These are phyloP conservation scores for Anas acuta DNA, from an alignment of 2,797 vertebrate genomes.

Conservation along the genomic window DNA sequence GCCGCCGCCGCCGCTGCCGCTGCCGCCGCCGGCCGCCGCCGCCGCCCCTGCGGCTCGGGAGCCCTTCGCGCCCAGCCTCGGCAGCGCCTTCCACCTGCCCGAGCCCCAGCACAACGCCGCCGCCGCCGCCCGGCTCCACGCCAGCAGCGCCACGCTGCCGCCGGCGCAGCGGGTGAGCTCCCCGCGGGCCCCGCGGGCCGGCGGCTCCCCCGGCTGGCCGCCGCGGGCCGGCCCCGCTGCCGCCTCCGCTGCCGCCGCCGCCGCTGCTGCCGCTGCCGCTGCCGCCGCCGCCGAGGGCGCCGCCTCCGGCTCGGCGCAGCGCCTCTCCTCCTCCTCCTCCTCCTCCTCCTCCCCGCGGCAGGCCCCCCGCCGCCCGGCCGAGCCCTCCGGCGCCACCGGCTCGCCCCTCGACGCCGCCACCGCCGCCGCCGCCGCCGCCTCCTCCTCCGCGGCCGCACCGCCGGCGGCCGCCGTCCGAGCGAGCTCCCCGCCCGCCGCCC, in stretches of 20 bases:
- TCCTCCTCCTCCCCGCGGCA: conserved; percentile 90
- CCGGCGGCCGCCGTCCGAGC: conserved; percentile 89
- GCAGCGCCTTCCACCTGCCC: conserved; percentile 95
- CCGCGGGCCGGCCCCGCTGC: conserved; percentile 86
- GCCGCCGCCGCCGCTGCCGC: conserved; percentile 78
- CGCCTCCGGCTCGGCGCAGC: conserved; percentile 85
- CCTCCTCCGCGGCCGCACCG: conserved; percentile 80
- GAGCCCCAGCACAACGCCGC: conserved; percentile 80
- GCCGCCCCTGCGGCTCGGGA: conserved; percentile 86
- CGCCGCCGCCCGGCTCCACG: conserved; percentile 80
- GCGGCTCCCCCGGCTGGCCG: conserved; percentile 93
- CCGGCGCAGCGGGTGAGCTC: conserved; percentile 93
- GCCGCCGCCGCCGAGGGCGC: conserved; percentile 79
- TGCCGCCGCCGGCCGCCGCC: conserved; percentile 61
- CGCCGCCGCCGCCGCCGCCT: conserved; percentile 82
- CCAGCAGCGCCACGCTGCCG: conserved; percentile 88
- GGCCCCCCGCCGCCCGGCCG: conserved; percentile 92
- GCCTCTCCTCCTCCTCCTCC: conserved; percentile 61
- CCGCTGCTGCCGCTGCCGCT: not conserved
- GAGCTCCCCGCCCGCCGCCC: conserved; percentile 89
- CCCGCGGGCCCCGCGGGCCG: conserved; percentile 85
- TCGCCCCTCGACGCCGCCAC: conserved; percentile 91
- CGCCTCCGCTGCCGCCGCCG: not conserved
- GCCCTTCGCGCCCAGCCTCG: conserved; percentile 90
- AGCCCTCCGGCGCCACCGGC: conserved; percentile 95